These are phyloP conservation scores for Zeus faber DNA, from an alignment of 2,113 vertebrate genomes.

Conservation along the genomic window DNA sequence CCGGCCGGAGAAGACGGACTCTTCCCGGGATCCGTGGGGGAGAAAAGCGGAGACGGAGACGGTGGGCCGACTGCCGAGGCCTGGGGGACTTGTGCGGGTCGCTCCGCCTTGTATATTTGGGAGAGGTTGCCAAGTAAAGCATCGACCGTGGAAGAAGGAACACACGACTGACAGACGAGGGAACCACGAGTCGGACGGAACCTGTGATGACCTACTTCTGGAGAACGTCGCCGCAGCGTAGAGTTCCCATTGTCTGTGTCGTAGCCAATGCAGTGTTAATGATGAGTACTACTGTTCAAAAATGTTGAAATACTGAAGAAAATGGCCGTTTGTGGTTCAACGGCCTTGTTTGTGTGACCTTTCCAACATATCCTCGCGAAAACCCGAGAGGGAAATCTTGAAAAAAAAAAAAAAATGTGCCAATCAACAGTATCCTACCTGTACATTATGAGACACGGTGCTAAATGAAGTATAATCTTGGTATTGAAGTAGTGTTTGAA, in stretches of 20 bases:
- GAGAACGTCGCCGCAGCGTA: constrained; percentile 32
- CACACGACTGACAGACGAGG: constrained; percentile 2
- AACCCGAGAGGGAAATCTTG: too few relatives aligned
- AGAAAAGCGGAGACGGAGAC: neutral
- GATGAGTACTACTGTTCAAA: constrained; percentile 27
- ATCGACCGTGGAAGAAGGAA: neutral
- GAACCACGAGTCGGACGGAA: neutral
- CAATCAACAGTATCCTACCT: constrained; percentile 38
- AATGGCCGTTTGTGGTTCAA: constrained; percentile 20
- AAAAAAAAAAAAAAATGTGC: constrained; percentile 9
- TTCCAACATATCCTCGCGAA: too few relatives aligned
- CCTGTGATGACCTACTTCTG: constrained; percentile 25
- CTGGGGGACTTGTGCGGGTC: neutral
- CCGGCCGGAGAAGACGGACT: neutral
- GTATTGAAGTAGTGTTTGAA: constrained; percentile 43
- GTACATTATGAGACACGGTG: constrained; percentile 58
- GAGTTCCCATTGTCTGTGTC: constrained; percentile 35
- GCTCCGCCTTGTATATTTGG: too few relatives aligned
- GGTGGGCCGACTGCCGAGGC: constrained; percentile 13
- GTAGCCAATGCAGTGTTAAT: constrained; percentile 20
- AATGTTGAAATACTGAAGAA: constrained; percentile 16
- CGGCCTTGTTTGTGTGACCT: constrained; percentile 7
- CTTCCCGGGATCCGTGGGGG: neutral
- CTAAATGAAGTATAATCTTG: constrained; percentile 54
- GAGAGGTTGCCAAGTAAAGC: too few relatives aligned